A percentile compares a stretch with the other conserved stretches of the same genome.
phyloP scores from a whole-genome alignment of 2,113 vertebrate genomes.

The Apodemus sylvaticus region DNA sequence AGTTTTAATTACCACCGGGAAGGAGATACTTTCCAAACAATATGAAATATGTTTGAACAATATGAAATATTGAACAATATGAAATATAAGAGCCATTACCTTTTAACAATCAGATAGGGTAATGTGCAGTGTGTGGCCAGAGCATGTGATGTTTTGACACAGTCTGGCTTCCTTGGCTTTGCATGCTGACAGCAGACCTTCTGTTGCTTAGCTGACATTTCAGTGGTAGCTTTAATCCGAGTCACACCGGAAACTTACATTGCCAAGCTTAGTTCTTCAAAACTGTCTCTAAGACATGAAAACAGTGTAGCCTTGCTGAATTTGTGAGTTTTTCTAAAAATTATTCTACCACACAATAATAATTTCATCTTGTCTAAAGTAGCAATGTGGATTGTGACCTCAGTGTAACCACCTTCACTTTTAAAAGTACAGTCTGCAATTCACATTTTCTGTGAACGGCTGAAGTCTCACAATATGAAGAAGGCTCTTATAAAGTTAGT shows the following conservation, averaged over 20 bases:
- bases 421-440: constrained; percentile 18
- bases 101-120: neutral
- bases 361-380: neutral
- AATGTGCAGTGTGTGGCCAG: neutral
- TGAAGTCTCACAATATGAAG: neutral
- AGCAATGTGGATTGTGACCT: neutral
- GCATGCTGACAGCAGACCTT: neutral
- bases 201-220: constrained; percentile 52
- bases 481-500: constrained; percentile 12
- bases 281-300: constrained; percentile 22
- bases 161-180: neutral
- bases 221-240: neutral
- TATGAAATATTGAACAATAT: too few species aligned
- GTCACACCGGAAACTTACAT: neutral
- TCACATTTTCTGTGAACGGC: neutral
- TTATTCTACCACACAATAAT: neutral
- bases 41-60: neutral
- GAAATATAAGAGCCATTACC: neutral
- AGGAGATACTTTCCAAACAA: neutral
- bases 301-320: neutral
- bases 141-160: neutral
- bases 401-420: neutral
- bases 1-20: neutral
- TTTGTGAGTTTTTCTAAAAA: constrained; percentile 18
- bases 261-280: constrained; percentile 51